Percentiles rank a stretch among this genome's conserved stretches.
Evolutionary conservation across 2,113 vertebrate genomes (phyloP).

Genomic region (Ptyas mucosa): DNA sequence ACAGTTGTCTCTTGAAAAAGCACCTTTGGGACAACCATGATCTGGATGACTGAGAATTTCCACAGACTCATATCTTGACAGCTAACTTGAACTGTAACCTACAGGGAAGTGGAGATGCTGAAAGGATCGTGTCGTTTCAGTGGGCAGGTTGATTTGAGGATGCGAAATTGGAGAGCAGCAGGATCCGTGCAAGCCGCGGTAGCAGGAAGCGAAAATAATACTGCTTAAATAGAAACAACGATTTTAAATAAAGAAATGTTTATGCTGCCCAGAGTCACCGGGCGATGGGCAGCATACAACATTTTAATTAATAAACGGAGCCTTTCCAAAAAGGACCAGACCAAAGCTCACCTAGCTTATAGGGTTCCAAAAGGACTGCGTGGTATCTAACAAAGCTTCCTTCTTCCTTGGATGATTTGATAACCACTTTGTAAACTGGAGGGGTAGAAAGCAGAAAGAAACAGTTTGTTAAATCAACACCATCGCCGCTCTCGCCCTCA

Average conservation of each 20-base stretch:
- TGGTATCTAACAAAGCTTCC: constrained; percentile 83
- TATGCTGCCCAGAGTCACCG: background rate
- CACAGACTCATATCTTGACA: background rate
- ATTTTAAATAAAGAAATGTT: background rate
- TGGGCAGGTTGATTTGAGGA: background rate
- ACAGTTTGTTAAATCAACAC: background rate
- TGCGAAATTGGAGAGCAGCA: background rate
- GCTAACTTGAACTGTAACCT: background rate
- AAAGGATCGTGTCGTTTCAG: background rate
- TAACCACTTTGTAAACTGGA: constrained; percentile 80
- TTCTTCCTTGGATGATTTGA: constrained; percentile 70
- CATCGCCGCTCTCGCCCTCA: background rate
- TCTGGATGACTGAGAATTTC: no score
- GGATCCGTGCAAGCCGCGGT: background rate
- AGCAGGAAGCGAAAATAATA: background rate
- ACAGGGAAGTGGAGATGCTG: background rate
- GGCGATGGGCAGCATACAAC: background rate
- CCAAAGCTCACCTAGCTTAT: constrained; percentile 73
- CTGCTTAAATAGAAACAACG: background rate
- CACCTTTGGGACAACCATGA: no score
- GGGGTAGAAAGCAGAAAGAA: background rate
- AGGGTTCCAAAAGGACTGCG: constrained; percentile 74
- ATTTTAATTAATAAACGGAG: background rate
- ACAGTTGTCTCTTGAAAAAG: no score
- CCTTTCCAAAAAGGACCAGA: background rate